Evolutionary conservation across 2,888 invertebrate species (phyloP), one percentile per base, ranked within the genome.

Genomic region (Lepidochitona cinerea): DNA sequence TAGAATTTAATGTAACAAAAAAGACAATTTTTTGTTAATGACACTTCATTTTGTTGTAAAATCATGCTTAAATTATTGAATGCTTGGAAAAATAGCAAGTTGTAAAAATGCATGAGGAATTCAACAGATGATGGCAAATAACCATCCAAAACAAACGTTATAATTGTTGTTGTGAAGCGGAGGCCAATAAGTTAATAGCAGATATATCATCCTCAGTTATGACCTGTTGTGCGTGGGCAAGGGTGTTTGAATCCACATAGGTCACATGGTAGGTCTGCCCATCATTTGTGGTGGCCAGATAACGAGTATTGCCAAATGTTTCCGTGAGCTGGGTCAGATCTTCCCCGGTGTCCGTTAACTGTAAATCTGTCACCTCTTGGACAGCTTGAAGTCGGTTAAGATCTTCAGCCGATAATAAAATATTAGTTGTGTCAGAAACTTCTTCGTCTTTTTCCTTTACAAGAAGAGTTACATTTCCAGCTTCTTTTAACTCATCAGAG

Each of bases 161-260:
- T 37, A 69, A 73, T 32, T 77, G 73, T 23, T 80, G 75, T 14
- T 76, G 75, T 1, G 81, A 79, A 33, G 81, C 79, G 71, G 73
- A 78, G 6, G 81, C 81, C 36, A 81, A 70, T 23, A 81, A 71
- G 70, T 81, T 81, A 41, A 81, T 80, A 23, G 81, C 81, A 0
- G 79, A 79, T n/a, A 81, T 78, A 53, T 80, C 80, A 9, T 75
- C 81, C 14, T 71, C 73, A 32, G 78, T 74, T 9, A 78, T 76
- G 23, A 82, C 73, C 37, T 78, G 76, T 59, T 80, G 78, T 35
- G 80, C 77, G 18, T 80, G 80, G 9, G 9, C 18, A 41, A 41
- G 41, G 14, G 59, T 59, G 26, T 26, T 26, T 29, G 59, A 59
- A 14, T 59, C 59, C 32, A 59, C 59, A 26, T 59, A 59, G 32